Base-by-base conservation (phyloP, 2,888 invertebrate species). In the Hecatera dysodea region DNA sequence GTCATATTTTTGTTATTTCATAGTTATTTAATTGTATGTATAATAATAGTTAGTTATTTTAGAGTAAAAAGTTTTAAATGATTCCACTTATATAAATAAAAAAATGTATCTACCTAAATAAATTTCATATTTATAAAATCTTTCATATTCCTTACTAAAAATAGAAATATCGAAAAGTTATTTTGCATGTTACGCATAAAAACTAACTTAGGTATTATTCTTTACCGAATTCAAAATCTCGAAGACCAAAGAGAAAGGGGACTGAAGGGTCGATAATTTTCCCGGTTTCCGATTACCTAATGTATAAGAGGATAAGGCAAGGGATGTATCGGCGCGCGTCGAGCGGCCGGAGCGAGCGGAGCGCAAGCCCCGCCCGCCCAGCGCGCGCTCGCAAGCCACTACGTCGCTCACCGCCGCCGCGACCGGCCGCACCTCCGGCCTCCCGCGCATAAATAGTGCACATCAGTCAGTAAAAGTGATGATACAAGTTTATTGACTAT, bases 401-500 rank as follows among this genome's bases (percentile, higher is more conserved):
- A 90, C 91, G 91, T 89, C 89, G 86, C 85, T 84, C 90, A 91
- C 89, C 92, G 86, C 89, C 93, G 92, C 86, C 91, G 90, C 91
- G 95, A 89, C 85, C 88, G 92, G 94, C 92, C 95, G 95, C 90
- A 90, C 87, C 86, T 72, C 59, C 73, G 82, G 85, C 80, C 68
- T 82, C 67, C 75, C 80, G 81, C 85, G 82, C 87, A 91, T 91
- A 90, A 89, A 89, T 88, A 93, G 94, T 93, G 92, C 90, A 91
- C 91, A 93, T 92, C 92, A 95, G 94, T 94, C 91, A 94, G 93
- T 95, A 93, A 94, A 93, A 94, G 95, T 96, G 95, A 96, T 95
- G 93, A 94, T 94, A 94, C 92, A 88, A 92, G 94, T 95, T 95
- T 94, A 95, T 95, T 93, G 94, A 93, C 95, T 90, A 93, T 95